These are phyloP conservation scores for Cirrhinus mrigala DNA, from an alignment of 2,797 vertebrate species.

Conservation along the genomic window DNA sequence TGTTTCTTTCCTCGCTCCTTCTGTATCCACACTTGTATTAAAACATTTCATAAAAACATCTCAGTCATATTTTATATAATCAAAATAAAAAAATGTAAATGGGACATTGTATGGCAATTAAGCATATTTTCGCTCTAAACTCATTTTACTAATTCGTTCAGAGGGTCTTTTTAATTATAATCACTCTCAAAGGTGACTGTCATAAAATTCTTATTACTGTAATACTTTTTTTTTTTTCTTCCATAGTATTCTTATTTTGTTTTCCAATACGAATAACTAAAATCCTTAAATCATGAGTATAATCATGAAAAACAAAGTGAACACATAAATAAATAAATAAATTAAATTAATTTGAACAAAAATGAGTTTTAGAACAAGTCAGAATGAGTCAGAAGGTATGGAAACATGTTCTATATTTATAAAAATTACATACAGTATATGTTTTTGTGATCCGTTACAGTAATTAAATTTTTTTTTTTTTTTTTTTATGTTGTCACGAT, in stretches of 20 bases:
- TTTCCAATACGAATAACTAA: not conserved
- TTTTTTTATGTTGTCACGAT: too few species aligned
- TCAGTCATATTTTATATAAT: slow-evolving; percentile 3
- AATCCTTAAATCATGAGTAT: not conserved
- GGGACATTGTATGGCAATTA: not conserved
- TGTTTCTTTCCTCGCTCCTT: not conserved
- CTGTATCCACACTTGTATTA: not conserved
- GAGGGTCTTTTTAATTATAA: not conserved
- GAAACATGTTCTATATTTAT: not conserved
- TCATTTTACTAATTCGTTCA: not conserved
- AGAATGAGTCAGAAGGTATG: too few species aligned
- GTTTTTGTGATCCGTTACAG: not conserved
- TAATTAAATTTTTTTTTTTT: not conserved
- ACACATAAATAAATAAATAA: not conserved
- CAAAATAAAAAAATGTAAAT: not conserved
- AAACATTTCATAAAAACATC: not conserved
- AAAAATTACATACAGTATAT: not conserved
- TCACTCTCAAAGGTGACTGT: not conserved
- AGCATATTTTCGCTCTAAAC: not conserved
- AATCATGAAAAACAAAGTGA: not conserved
- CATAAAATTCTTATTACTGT: not conserved
- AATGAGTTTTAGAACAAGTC: too few species aligned
- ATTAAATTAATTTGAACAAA: too few species aligned
- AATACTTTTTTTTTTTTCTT: not conserved
- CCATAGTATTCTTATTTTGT: too few species aligned